phyloP scores from a whole-genome alignment of 1,140 invertebrate genomes.

The Drosophila dunni region DNA sequence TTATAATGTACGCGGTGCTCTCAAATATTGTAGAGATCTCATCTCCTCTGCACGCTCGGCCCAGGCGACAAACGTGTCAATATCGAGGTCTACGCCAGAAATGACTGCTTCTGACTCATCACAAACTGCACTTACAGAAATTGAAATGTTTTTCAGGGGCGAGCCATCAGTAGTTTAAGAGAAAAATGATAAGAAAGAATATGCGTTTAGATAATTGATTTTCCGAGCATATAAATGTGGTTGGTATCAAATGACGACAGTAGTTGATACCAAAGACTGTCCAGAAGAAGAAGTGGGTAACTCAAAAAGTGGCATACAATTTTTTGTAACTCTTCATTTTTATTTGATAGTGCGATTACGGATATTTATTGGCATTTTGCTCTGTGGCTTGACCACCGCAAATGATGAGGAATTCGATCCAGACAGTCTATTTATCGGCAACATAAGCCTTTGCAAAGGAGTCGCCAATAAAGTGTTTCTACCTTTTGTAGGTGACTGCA shows the following conservation, averaged over 20 bases:
- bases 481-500: constrained; percentile 65
- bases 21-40: constrained; percentile 25
- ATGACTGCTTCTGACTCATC: neutral
- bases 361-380: neutral
- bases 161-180: neutral
- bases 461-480: constrained; percentile 61
- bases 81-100: constrained; percentile 14
- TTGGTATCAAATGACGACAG: neutral
- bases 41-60: constrained; percentile 8
- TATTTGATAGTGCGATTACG: constrained; percentile 13
- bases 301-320: neutral
- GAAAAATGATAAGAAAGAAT: constrained; percentile 27
- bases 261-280: constrained; percentile 1
- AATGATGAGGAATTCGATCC: neutral
- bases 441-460: constrained; percentile 53
- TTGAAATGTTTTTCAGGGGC: constrained; percentile 11
- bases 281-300: constrained; percentile 25
- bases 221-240: constrained; percentile 19
- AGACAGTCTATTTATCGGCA: constrained; percentile 34
- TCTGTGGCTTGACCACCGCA: neutral
- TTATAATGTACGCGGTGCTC: constrained; percentile 45
- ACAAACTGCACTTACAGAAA: constrained; percentile 9
- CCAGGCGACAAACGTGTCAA: constrained; percentile 61
- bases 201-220: constrained; percentile 9
- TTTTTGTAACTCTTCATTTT: neutral